A percentile compares a stretch with the other conserved stretches of the same genome.
Conservation (phyloP, 2,113 vertebrate genomes). For the Ciconia boyciana region DNA sequence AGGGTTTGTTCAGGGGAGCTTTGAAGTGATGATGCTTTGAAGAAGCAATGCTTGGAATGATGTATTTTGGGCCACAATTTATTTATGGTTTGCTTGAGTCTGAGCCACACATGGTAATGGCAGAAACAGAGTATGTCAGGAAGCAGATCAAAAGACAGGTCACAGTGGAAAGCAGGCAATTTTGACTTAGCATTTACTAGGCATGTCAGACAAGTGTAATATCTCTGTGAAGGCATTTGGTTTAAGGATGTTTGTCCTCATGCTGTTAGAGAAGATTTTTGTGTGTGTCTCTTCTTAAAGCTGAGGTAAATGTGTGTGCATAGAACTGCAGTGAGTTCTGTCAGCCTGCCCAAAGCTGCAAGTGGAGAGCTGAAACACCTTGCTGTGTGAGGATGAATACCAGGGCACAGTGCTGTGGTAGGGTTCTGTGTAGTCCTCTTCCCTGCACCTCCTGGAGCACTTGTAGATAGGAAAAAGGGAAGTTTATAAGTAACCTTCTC, state of each 20-base stretch:
- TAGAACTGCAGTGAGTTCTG: not conserved
- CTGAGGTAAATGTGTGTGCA: not conserved
- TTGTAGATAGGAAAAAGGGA: not conserved
- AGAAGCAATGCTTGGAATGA: not conserved
- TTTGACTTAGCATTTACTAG: not conserved
- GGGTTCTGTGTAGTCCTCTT: not conserved
- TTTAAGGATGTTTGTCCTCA: not conserved
- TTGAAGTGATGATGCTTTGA: not conserved
- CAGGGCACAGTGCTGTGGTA: not conserved
- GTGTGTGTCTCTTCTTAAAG: not conserved
- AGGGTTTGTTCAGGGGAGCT: not conserved
- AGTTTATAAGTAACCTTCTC: not conserved
- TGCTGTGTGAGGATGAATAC: not conserved
- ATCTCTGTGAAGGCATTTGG: not conserved
- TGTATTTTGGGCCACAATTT: not conserved
- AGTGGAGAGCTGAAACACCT: not conserved
- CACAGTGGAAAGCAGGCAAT: not conserved
- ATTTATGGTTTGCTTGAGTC: constrained; percentile 5
- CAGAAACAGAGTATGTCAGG: not conserved
- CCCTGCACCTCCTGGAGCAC: not conserved
- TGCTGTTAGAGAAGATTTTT: not conserved
- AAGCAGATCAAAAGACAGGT: not conserved
- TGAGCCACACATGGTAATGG: not conserved
- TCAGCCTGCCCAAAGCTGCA: not conserved
- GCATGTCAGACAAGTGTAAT: not conserved